Base-by-base conservation (phyloP, 2,797 vertebrate species). In the Sebastes steindachneri region DNA sequence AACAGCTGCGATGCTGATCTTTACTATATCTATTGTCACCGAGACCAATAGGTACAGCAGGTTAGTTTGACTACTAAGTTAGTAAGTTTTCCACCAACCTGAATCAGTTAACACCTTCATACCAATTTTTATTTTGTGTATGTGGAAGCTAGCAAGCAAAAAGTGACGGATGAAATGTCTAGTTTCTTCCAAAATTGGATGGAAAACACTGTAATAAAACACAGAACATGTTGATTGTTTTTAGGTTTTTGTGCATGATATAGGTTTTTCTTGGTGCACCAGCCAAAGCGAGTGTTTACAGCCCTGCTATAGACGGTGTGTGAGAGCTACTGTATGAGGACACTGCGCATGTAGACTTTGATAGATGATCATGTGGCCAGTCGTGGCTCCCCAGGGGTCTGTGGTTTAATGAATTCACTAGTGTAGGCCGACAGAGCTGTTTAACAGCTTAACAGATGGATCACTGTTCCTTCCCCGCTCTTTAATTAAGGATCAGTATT, bases 371-470 rank as follows among this genome's bases (percentile, higher is more conserved):
- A 23, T 76, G 85, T 84, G 69, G 78, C 76, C 79, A 83, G 79
- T 83, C 9, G 67, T 78, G 74, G 86, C 72, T 89, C 80, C 80
- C 59, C 45, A 15, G 68, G 74, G 86, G 67, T 72, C 75, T 74
- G 73, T 75, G 86, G 75, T 92, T 79, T 88, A 85, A 91, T 90
- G 73, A 87, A 88, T 89, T 82, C 79, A 74, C 86, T 77, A 41
- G 81, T 75, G 72, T 82, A 76, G 80, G 77, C 88, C 67, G 68
- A 82, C 80, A 69, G 88, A 91, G 88, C 86, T 87, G 85, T 92
- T 93, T 69, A 90, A 87, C 89, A 84, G 75, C 84, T 82, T 86
- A 88, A 88, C 88, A 89, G 90, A 90, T 93, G 85, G 86, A 91
- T 88, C 87, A 55, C 89, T 68, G 73, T 73, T 91, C 85, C 70